Percentiles rank a stretch among this genome's conserved stretches.
Conservation (phyloP, 2,113 vertebrate species). For the Dipodomys merriami region DNA sequence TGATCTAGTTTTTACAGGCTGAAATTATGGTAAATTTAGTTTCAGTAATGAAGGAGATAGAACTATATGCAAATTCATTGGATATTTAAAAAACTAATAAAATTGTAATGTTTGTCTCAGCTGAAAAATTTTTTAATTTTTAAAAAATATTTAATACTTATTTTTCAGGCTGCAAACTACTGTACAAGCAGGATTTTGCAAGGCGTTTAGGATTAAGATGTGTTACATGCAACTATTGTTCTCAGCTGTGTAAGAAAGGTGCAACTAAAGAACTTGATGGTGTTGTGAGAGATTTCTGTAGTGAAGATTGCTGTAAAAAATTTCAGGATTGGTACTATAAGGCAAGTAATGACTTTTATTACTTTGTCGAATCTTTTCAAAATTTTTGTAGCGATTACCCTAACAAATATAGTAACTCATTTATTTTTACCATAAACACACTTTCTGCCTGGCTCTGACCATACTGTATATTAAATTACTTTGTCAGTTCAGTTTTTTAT, state of each 20-base stretch:
- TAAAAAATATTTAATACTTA: constrained; percentile 77
- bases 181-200: constrained; percentile 99
- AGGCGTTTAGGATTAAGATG: constrained; percentile 96
- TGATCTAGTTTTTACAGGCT: neutral
- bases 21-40: neutral
- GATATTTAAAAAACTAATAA: neutral
- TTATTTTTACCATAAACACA: constrained; percentile 75
- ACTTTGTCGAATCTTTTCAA: constrained; percentile 36
- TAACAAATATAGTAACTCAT: neutral
- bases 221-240: constrained; percentile 98
- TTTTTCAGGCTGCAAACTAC: constrained; percentile 95
- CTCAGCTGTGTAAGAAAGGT: constrained; percentile 96
- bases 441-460: constrained; percentile 66
- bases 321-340: constrained; percentile 99
- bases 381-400: constrained; percentile 66
- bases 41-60: constrained; percentile 21
- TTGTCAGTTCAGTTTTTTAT: constrained; percentile 62
- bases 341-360: constrained; percentile 88
- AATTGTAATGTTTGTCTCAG: neutral
- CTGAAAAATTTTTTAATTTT: constrained; percentile 3
- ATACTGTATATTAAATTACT: constrained; percentile 67
- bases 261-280: constrained; percentile 94
- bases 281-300: constrained; percentile 96
- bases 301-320: constrained; percentile 94
- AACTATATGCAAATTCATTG: constrained; percentile 9